These are phyloP conservation scores for Microchirus variegatus DNA, from an alignment of 2,797 vertebrate species.

Conservation along the genomic window DNA sequence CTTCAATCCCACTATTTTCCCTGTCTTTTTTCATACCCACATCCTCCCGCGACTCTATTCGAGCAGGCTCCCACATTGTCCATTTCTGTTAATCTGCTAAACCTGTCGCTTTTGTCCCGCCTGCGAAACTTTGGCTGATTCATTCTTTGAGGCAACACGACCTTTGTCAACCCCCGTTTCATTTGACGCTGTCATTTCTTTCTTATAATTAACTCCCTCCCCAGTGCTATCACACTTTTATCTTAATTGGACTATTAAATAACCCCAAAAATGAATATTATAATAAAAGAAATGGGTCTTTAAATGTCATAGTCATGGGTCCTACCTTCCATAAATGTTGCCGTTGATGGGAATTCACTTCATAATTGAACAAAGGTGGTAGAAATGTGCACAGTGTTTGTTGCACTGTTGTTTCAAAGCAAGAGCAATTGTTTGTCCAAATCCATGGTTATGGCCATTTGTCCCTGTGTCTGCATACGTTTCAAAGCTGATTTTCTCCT, in stretches of 20 bases:
- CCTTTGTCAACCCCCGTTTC: conserved; percentile 45
- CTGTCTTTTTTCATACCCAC: conserved; percentile 5
- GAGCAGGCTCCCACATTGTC: too few relatives aligned
- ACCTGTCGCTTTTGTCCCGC: conserved; percentile 39
- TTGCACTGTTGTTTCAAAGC: too few relatives aligned
- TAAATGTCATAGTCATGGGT: conserved; percentile 1
- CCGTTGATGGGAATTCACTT: conserved; percentile 24
- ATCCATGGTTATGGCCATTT: too few relatives aligned
- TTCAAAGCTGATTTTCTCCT: too few relatives aligned
- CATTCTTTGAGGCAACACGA: conserved; percentile 36
- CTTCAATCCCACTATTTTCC: neutral
- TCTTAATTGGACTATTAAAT: conserved; percentile 46
- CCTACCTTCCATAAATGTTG: conserved; percentile 15
- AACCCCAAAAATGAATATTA: conserved; percentile 26
- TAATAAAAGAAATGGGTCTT: conserved; percentile 9
- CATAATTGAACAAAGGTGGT: conserved; percentile 14
- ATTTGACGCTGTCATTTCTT: conserved; percentile 61
- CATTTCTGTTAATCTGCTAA: conserved; percentile 47
- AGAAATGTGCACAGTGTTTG: too few relatives aligned
- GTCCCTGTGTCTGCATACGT: too few relatives aligned
- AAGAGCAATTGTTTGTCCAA: too few relatives aligned
- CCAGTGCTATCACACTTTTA: conserved; percentile 24
- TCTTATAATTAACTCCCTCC: conserved; percentile 61
- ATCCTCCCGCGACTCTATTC: conserved; percentile 14
- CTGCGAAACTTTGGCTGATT: conserved; percentile 62